phyloP scores from a whole-genome alignment of 2,797 vertebrate genomes.

The Avahi laniger region DNA sequence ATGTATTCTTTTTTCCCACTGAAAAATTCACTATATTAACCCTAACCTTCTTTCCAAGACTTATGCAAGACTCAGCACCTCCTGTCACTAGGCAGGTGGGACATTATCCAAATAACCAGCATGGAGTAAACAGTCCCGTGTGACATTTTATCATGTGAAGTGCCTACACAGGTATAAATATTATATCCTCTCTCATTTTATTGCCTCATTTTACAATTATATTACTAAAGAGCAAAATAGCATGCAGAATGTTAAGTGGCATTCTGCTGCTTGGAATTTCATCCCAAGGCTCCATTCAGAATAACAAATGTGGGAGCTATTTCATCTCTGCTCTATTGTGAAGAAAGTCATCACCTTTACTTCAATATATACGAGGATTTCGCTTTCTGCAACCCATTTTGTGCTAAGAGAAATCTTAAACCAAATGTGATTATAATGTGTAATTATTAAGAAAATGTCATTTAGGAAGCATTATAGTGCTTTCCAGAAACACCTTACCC shows the following conservation, averaged over 20 bases:
- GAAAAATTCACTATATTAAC: conserved; percentile 80
- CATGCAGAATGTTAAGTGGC: conserved; percentile 76
- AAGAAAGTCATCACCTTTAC: conserved; percentile 74
- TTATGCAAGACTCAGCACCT: conserved; percentile 72
- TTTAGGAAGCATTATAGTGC: conserved; percentile 43
- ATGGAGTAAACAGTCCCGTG: conserved; percentile 65
- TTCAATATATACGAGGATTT: conserved; percentile 53
- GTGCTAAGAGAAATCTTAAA: conserved; percentile 68
- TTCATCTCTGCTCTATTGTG: conserved; percentile 67
- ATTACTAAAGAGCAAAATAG: conserved; percentile 76
- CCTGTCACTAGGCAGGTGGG: conserved; percentile 71
- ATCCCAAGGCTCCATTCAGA: conserved; percentile 76
- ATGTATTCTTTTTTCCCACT: conserved; percentile 73
- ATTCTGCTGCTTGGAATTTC: conserved; percentile 75
- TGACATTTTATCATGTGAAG: conserved; percentile 77
- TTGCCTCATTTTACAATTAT: conserved; percentile 79
- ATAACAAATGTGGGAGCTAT: conserved; percentile 70
- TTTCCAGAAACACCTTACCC: conserved; percentile 44
- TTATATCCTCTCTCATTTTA: conserved; percentile 73
- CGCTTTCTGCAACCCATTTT: conserved; percentile 59
- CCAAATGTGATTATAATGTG: conserved; percentile 62
- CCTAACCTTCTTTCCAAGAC: conserved; percentile 62
- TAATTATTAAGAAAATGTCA: conserved; percentile 68
- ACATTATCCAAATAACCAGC: conserved; percentile 74
- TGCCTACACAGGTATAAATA: conserved; percentile 76